phyloP scores from a whole-genome alignment of 53 echinoderm and acorn worm species.

The Luidia sarsii region DNA sequence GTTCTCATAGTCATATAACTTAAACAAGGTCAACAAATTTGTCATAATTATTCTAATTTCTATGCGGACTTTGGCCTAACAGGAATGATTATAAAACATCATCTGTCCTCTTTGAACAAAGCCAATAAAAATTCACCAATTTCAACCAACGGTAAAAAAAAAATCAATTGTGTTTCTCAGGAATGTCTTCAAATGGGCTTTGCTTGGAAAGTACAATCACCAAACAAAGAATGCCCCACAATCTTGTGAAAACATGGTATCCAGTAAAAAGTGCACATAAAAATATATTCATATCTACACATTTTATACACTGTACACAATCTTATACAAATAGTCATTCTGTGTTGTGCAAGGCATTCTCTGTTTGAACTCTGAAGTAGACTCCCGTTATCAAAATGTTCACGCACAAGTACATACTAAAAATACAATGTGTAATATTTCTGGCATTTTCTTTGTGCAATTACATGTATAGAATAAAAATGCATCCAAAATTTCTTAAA shows the following conservation, averaged over 20 bases:
- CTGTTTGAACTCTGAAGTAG: too few relatives aligned
- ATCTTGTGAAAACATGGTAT: conserved; percentile 21
- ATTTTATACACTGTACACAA: conserved; percentile 52
- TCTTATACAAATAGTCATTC: conserved; percentile 12
- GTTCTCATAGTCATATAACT: too few relatives aligned
- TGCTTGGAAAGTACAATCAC: neutral
- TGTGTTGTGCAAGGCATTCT: conserved; percentile 13
- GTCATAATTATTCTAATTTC: too few relatives aligned
- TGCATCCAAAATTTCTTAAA: too few relatives aligned
- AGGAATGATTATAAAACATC: too few relatives aligned
- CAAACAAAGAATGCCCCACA: conserved; percentile 49
- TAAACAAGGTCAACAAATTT: too few relatives aligned
- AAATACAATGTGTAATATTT: too few relatives aligned
- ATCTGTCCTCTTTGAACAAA: too few relatives aligned
- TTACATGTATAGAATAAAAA: neutral
- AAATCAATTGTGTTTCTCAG: neutral
- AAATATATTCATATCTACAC: conserved; percentile 57
- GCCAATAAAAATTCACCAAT: too few relatives aligned
- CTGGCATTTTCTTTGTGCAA: too few relatives aligned
- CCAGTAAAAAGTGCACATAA: conserved; percentile 56
- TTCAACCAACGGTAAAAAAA: neutral
- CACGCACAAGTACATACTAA: neutral
- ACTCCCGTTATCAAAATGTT: neutral
- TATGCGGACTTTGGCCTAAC: too few relatives aligned
- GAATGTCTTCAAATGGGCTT: neutral